A percentile compares a stretch with the other conserved stretches of the same genome.
Conservation (phyloP, 2,113 vertebrate species). For the Sorex fumeus region DNA sequence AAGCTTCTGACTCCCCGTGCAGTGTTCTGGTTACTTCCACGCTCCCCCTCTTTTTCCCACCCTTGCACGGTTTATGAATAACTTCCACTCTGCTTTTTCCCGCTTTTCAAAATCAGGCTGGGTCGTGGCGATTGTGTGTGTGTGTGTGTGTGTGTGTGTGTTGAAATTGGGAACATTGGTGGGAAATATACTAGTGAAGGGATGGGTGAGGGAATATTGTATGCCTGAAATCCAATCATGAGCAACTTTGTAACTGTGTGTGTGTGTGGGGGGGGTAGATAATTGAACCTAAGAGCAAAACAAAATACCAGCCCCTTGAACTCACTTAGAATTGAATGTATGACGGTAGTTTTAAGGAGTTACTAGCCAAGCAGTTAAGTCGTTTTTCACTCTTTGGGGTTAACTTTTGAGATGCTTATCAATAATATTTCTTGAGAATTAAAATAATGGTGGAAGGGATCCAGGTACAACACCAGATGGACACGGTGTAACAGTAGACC, state of each 20-base stretch:
- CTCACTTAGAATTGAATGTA: not conserved
- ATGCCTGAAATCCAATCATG: too few relatives aligned
- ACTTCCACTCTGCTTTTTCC: not conserved
- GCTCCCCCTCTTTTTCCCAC: too few relatives aligned
- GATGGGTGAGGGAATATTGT: too few relatives aligned
- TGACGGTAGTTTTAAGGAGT: not conserved
- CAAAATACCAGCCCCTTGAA: not conserved
- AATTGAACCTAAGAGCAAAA: too few relatives aligned
- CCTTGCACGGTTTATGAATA: not conserved
- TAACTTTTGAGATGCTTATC: not conserved
- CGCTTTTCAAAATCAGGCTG: not conserved
- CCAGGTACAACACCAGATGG: too few relatives aligned
- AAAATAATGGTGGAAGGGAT: not conserved
- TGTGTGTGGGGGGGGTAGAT: too few relatives aligned
- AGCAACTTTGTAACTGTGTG: too few relatives aligned
- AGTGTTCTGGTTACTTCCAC: not conserved
- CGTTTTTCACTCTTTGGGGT: not conserved
- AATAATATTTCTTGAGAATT: constrained; percentile 34
- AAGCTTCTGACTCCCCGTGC: not conserved
- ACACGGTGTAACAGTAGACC: too few relatives aligned
- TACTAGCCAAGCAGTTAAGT: not conserved
- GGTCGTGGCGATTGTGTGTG: too few relatives aligned
- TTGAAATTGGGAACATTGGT: too few relatives aligned
- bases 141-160: too few relatives aligned
- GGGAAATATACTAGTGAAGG: too few relatives aligned